phyloP scores from a whole-genome alignment of 2,888 invertebrate species.

The Pantelozetes paolii region DNA sequence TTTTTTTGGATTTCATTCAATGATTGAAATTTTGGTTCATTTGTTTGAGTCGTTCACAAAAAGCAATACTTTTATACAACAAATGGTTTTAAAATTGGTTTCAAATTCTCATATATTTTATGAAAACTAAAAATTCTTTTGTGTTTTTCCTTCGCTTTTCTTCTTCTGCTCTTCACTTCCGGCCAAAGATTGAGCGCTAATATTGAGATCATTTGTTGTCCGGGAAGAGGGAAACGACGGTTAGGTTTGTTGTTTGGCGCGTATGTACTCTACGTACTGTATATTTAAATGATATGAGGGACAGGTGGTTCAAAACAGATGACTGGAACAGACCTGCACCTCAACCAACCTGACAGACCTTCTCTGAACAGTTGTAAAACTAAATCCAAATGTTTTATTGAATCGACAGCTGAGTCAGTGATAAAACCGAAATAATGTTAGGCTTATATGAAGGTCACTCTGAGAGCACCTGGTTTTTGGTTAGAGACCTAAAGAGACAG shows the following conservation, averaged over 20 bases:
- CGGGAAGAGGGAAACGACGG: slow-evolving; percentile 32
- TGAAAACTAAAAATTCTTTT: slow-evolving; percentile 20
- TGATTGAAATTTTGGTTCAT: not conserved
- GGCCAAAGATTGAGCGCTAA: not conserved
- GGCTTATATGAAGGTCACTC: slow-evolving; percentile 32
- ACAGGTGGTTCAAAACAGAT: slow-evolving; percentile 35
- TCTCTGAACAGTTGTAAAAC: slow-evolving; percentile 18
- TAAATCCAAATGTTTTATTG: slow-evolving; percentile 28
- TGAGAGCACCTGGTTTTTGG: slow-evolving; percentile 27
- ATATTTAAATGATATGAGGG: slow-evolving; percentile 23
- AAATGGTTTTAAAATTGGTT: slow-evolving; percentile 4
- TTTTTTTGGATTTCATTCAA: not conserved
- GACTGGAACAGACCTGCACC: slow-evolving; percentile 19
- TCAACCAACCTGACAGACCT: slow-evolving; percentile 24
- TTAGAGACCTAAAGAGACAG: not conserved
- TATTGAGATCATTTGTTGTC: slow-evolving; percentile 20
- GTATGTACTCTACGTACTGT: not conserved
- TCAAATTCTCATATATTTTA: slow-evolving; percentile 7
- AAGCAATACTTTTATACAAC: not conserved
- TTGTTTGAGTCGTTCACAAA: not conserved
- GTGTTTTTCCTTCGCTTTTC: not conserved
- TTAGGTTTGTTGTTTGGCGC: not conserved
- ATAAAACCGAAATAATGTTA: not conserved
- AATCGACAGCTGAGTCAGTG: slow-evolving; percentile 36
- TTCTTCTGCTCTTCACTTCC: slow-evolving; percentile 15